These are phyloP conservation scores for Protobothrops mucrosquamatus DNA, from an alignment of 2,113 vertebrate genomes.

Conservation along the genomic window DNA sequence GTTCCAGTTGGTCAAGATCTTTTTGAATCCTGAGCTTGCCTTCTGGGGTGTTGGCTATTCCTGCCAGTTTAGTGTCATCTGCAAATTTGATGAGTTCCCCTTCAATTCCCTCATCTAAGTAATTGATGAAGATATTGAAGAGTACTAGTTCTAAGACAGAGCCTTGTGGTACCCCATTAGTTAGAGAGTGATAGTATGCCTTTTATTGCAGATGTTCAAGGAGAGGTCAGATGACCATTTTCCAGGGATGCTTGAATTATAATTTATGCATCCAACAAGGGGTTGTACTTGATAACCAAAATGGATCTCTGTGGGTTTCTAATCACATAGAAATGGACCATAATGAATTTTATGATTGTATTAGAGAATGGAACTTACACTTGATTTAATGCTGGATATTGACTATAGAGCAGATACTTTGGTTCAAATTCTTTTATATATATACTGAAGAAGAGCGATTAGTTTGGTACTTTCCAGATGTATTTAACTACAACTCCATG, in stretches of 20 bases:
- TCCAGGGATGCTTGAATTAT: background rate
- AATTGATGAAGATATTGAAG: too few relatives aligned
- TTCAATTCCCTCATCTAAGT: too few relatives aligned
- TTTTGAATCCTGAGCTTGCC: too few relatives aligned
- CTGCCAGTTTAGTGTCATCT: too few relatives aligned
- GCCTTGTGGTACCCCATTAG: too few relatives aligned
- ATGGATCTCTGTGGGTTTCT: background rate
- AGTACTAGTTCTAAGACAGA: too few relatives aligned
- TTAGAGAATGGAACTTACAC: background rate
- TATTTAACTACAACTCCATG: background rate
- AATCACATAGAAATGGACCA: background rate
- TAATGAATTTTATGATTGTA: background rate
- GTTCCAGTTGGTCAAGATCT: too few relatives aligned
- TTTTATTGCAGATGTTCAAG: background rate
- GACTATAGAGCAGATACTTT: background rate
- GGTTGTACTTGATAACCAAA: background rate
- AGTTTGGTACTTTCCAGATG: background rate
- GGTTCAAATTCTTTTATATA: background rate
- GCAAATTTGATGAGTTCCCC: too few relatives aligned
- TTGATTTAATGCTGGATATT: background rate
- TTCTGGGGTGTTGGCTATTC: too few relatives aligned
- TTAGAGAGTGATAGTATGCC: background rate
- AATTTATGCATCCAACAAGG: background rate
- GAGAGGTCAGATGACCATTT: background rate
- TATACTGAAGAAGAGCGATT: background rate